phyloP scores from a whole-genome alignment of 1,140 invertebrate genomes.

The Oreohelix idahoensis region DNA sequence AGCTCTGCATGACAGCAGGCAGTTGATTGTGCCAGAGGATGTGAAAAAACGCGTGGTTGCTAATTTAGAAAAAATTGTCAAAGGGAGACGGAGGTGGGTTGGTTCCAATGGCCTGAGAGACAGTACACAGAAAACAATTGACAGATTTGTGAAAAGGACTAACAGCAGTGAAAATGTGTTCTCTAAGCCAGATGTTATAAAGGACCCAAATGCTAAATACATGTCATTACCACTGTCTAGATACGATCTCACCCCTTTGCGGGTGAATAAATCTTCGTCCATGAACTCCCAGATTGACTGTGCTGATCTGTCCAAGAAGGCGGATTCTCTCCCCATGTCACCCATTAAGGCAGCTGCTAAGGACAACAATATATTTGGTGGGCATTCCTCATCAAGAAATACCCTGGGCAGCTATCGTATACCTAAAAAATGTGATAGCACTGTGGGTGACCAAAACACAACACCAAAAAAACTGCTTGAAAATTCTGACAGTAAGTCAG shows the following conservation, averaged over 20 bases:
- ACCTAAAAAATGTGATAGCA: conserved; percentile 16
- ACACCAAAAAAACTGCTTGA: not conserved
- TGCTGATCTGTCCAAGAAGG: not conserved
- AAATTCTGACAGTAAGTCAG: not conserved
- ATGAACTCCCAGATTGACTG: not conserved
- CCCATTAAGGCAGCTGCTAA: conserved; percentile 35
- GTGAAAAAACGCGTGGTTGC: conserved; percentile 36
- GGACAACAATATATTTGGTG: conserved; percentile 45
- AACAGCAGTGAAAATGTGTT: conserved; percentile 30
- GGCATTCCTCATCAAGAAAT: conserved; percentile 43
- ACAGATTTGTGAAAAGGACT: conserved; percentile 47
- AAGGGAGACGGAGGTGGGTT: conserved; percentile 18
- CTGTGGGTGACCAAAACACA: not conserved
- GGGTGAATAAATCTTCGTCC: conserved; percentile 25
- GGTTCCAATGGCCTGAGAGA: conserved; percentile 46
- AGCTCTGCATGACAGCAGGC: conserved; percentile 49
- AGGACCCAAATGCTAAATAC: not conserved
- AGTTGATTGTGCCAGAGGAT: conserved; percentile 57
- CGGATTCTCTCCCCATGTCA: not conserved
- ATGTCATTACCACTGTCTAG: not conserved
- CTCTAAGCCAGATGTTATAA: conserved; percentile 4
- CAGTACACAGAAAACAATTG: conserved; percentile 46
- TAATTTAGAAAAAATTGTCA: not conserved
- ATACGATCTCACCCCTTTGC: conserved; percentile 8
- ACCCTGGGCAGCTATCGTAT: conserved; percentile 42